Evolutionary conservation across 1,140 invertebrate genomes (phyloP).

Genomic region (Eueides isabella): DNA sequence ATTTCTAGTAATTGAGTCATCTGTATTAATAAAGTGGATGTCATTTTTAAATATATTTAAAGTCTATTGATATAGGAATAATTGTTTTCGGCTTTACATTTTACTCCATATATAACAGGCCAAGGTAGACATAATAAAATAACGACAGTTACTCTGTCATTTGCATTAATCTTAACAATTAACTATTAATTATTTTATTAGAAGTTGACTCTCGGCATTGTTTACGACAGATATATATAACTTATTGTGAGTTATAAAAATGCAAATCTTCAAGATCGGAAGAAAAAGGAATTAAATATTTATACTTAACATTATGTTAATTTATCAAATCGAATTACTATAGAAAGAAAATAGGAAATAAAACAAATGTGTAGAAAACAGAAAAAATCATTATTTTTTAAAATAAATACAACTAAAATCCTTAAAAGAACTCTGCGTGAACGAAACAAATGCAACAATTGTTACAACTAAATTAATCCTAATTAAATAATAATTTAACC

Average conservation of each 20-base stretch:
- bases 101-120: no score
- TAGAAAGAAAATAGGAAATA: slow-evolving; percentile 26
- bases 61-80: no score
- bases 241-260: no score
- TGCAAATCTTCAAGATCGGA: no score
- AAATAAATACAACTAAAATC: slow-evolving; percentile 75
- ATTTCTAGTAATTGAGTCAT: slow-evolving; percentile 30
- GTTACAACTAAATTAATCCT: slow-evolving; percentile 50
- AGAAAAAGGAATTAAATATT: no score
- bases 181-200: no score
- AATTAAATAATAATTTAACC: slow-evolving; percentile 71
- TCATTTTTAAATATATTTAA: no score
- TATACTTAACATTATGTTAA: background rate
- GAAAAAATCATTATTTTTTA: slow-evolving; percentile 65
- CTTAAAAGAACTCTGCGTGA: slow-evolving; percentile 67
- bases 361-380: slow-evolving; percentile 68
- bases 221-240: no score
- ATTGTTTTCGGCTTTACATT: no score
- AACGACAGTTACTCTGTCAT: no score
- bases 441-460: slow-evolving; percentile 79
- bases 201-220: no score
- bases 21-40: background rate
- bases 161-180: no score
- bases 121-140: background rate
- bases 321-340: background rate